Evolutionary conservation across 2,888 invertebrate species (phyloP).

Genomic region (Pterostichus niger): DNA sequence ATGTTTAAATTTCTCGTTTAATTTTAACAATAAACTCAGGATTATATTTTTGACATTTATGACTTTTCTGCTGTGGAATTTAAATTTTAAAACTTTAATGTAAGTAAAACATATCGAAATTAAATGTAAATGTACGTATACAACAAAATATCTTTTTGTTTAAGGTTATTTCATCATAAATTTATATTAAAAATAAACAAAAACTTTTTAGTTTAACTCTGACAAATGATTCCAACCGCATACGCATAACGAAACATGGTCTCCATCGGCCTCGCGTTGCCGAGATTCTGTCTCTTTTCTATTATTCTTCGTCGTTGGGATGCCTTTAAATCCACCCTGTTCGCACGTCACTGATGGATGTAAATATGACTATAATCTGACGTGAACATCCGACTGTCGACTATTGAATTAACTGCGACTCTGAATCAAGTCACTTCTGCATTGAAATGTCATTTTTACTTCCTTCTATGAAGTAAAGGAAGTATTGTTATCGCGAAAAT

Average conservation of each 20-base stretch:
- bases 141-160: no score
- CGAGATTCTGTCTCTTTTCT: slow-evolving; percentile 36
- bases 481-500: no score
- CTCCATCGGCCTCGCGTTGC: background rate
- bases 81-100: no score
- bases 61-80: background rate
- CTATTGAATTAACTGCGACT: slow-evolving; percentile 24
- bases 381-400: slow-evolving; percentile 51
- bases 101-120: slow-evolving; percentile 6
- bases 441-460: slow-evolving; percentile 10
- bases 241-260: slow-evolving; percentile 4
- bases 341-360: slow-evolving; percentile 27
- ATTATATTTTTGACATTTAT: slow-evolving; percentile 21
- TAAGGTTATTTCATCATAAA: background rate
- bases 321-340: background rate
- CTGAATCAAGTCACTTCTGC: slow-evolving; percentile 19
- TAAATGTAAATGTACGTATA: background rate
- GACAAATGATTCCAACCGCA: slow-evolving; percentile 36
- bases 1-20: slow-evolving; percentile 25
- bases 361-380: slow-evolving; percentile 60
- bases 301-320: slow-evolving; percentile 24
- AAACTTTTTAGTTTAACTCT: slow-evolving; percentile 18
- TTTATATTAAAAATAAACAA: background rate
- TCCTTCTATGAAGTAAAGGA: no score
- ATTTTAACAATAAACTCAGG: slow-evolving; percentile 13